These are phyloP conservation scores for Lasaia peninsularis DNA, from an alignment of 1,140 invertebrate genomes.

Conservation along the genomic window DNA sequence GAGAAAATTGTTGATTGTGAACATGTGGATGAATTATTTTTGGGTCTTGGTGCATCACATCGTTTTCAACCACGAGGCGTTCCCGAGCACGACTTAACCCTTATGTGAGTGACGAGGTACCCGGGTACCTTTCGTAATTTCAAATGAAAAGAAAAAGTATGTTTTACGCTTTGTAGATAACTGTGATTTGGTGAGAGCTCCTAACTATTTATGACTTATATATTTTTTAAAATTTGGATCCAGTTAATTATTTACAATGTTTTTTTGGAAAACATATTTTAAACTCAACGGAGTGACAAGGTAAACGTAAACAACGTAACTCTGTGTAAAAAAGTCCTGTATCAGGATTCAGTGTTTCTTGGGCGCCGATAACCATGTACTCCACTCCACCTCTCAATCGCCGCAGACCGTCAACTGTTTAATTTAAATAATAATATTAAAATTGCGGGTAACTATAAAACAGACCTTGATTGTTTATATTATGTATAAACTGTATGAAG, in stretches of 20 bases:
- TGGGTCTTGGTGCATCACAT: too few species aligned
- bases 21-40: too few species aligned
- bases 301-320: too few species aligned
- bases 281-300: too few species aligned
- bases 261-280: too few species aligned
- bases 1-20: too few species aligned
- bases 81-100: background rate
- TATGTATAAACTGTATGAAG: background rate
- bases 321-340: too few species aligned
- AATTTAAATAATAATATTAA: background rate
- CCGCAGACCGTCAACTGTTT: background rate
- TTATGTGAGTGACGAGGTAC: conserved; percentile 19
- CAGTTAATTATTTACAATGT: too few species aligned
- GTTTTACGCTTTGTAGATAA: background rate
- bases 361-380: background rate
- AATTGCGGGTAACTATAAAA: background rate
- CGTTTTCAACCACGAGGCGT: too few species aligned
- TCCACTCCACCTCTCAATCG: background rate
- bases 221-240: too few species aligned
- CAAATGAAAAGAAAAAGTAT: background rate
- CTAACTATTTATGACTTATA: conserved; percentile 15
- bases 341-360: too few species aligned
- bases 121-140: conserved; percentile 12
- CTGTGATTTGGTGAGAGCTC: conserved; percentile 12
- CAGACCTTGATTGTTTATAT: background rate